phyloP scores from a whole-genome alignment of 2,888 invertebrate species.

The Troilus luridus region DNA sequence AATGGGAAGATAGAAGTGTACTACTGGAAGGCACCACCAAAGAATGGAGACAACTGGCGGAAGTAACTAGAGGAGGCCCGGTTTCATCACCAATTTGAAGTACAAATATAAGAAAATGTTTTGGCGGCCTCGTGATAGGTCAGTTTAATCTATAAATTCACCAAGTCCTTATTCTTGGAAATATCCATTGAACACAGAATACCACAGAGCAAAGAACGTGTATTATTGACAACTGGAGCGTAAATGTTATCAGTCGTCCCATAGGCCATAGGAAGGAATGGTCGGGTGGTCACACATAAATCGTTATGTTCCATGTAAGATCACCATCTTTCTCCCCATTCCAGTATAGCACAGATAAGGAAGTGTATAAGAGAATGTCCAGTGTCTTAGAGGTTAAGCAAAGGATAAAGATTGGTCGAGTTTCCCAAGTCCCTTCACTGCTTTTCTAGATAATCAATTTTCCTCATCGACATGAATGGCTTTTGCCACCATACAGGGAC shows the following conservation, averaged over 20 bases:
- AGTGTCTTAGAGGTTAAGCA: not conserved
- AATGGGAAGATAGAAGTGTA: no score
- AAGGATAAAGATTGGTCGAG: not conserved
- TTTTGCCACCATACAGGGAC: not conserved
- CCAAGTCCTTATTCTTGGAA: not conserved
- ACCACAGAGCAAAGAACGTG: not conserved
- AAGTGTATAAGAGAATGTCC: slow-evolving; percentile 9
- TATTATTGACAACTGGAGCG: not conserved
- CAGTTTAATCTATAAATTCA: not conserved
- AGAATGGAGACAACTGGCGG: no score
- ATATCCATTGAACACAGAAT: not conserved
- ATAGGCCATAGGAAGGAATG: not conserved
- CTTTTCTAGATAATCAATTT: not conserved
- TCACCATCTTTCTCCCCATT: not conserved
- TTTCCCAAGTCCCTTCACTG: slow-evolving; percentile 10
- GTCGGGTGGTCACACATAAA: not conserved
- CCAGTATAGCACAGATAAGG: not conserved
- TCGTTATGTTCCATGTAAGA: not conserved
- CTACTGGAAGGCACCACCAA: no score
- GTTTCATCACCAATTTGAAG: no score
- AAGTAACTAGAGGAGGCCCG: no score
- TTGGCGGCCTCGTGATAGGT: no score
- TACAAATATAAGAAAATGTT: no score
- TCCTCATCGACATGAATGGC: not conserved
- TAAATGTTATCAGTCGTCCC: not conserved